Base-by-base conservation (phyloP, 2,113 vertebrate species). In the Amblyopsis rosae region DNA sequence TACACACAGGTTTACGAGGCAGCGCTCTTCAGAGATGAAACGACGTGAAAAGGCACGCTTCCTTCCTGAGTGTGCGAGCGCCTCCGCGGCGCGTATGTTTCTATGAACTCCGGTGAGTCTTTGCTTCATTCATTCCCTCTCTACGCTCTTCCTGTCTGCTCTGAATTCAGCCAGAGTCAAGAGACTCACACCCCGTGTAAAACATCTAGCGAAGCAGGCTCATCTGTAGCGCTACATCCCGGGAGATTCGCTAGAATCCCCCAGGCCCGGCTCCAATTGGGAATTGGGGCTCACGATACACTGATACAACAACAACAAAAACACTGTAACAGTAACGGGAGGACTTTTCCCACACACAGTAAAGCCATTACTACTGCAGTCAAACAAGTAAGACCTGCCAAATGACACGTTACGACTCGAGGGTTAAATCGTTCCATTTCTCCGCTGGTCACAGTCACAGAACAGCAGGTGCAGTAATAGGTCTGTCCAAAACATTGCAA, bases 71-170 rank as follows among this genome's bases (percentile, higher is more conserved):
- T 67, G 12, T 63, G 64, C 59, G 59, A 33, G 12, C 71, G 70
- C 71, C 26, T 26, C 26, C 26, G 26, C 26, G 26, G 76, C 65
- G 76, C 71, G 63, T 61, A 64, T 80, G 51, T 82, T 84, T 87
- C 80, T 85, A 65, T 87, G 33, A 85, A 88, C 80, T 87, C 56
- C 70, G 83, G 46, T 56, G 87, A 83, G 80, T 86, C 67, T 84
- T 85, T 82, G 84, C 79, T 83, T 90, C 89, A 91, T 91, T 92
- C 90, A 93, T 89, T 41, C 35, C 35, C 81, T 67, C 83, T 73
- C 72, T 55, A 2, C 66, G 80, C 4, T 62, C 78, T 92, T 90
- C 90, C 91, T 89, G 88, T 80, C 70, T 71, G 59, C 67, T 17
- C 70, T 79, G 66, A 49, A 69, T 64, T 49, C 57, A 57, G 63